Evolutionary conservation across 1,140 invertebrate species (phyloP), one percentile per base, ranked within the genome.

Genomic region (Drosophila azteca): DNA sequence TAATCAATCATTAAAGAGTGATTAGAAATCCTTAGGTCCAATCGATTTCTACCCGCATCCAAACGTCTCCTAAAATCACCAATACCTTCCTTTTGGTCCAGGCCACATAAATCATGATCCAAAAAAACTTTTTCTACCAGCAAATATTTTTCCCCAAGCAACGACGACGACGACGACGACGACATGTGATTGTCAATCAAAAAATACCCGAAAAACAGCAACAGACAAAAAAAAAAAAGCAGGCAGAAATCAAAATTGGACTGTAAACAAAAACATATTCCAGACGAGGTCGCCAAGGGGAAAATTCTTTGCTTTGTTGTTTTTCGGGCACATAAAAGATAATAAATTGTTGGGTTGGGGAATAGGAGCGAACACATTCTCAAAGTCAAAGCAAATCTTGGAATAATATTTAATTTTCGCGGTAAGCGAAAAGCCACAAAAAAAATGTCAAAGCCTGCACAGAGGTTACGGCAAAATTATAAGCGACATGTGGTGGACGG

Each of bases 401-500:
- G 17, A 51, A 50, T 31, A 55, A 55, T 69, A 49, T 54, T 39
- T 6, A 54, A 54, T 52, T 3, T 17, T 24, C 5, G 9, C 13
- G 9, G 46, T 7, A 24, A 8, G 49, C 55, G 71, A 39, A 45
- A 65, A 57, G 54, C 57, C 51, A 43, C 63, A 59, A 55, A 70
- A 79, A 71, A 79, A 84, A 26, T 83, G 80, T 71, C 80, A 84
- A 11, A 49, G 80, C 67, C 79, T 61, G 63, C 49, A 67, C 69
- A 48, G 50, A 75, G 60, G 64, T 83, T 79, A 63, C 65, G 58
- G 79, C 70, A 64, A 39, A 79, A 83, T 83, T 84, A 79, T 79
- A 84, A 75, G 80, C 79, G 76, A 83, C 79, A 82, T 84, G 81
- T 77, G 81, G 81, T 48, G 67, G 43, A 46, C 9, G 57, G 52